phyloP scores from a whole-genome alignment of 2,888 invertebrate species.

The Parnassius glacialis region DNA sequence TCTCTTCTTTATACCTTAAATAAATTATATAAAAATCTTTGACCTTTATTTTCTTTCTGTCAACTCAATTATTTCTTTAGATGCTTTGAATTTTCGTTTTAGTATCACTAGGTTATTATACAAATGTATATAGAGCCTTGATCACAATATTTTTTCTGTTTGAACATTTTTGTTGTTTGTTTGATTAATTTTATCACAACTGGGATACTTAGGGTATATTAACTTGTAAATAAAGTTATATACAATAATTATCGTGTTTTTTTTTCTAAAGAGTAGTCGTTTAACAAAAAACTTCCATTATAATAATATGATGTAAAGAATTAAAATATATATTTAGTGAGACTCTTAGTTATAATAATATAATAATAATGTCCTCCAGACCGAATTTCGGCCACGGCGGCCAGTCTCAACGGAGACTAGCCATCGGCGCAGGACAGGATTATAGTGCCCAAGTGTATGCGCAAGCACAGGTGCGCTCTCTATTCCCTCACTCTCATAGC shows the following conservation, averaged over 20 bases:
- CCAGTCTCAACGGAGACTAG: no score
- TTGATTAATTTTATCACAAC: constrained; percentile 14
- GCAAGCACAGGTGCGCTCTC: no score
- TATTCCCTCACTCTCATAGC: no score
- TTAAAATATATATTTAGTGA: no score
- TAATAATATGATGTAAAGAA: no score
- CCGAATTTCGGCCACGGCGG: no score
- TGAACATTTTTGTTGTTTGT: constrained; percentile 17
- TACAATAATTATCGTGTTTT: constrained; percentile 29
- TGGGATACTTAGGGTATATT: constrained; percentile 24
- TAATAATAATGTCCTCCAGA: no score
- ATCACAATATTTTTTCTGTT: constrained; percentile 17
- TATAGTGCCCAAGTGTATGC: no score
- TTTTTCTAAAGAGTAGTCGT: neutral
- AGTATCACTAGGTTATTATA: neutral
- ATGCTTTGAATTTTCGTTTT: constrained; percentile 16
- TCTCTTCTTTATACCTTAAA: neutral
- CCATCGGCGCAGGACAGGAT: no score
- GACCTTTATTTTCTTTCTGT: constrained; percentile 1
- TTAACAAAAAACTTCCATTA: no score
- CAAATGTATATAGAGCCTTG: constrained; percentile 5
- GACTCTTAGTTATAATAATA: no score
- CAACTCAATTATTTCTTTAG: neutral
- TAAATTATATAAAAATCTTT: neutral
- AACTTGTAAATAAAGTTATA: constrained; percentile 41